Conservation (phyloP, 64 coral and sea anemone genomes). For the Acropora tenuis region DNA sequence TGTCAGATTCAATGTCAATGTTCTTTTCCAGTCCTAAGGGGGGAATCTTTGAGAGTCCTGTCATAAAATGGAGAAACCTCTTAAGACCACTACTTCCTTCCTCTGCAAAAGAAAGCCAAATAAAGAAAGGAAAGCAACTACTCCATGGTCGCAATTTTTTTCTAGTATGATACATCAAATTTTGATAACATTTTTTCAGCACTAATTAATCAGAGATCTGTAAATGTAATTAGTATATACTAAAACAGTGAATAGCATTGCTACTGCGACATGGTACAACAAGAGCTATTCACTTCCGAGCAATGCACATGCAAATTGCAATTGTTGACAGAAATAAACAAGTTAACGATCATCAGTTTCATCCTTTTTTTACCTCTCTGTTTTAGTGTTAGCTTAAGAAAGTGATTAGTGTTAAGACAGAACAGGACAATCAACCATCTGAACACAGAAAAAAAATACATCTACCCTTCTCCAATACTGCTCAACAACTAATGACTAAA, state of each 20-base stretch:
- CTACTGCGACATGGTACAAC: not conserved
- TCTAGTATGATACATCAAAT: no score
- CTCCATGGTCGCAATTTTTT: no score
- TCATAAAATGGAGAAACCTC: not conserved
- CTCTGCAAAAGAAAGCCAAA: not conserved
- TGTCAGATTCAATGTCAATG: not conserved
- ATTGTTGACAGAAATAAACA: no score
- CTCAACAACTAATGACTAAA: not conserved
- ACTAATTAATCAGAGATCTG: not conserved
- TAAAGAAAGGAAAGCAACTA: not conserved
- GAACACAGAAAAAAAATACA: not conserved
- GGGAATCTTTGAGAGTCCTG: not conserved
- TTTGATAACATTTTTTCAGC: no score
- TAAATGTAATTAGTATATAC: not conserved
- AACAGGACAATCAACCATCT: not conserved
- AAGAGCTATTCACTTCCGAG: no score
- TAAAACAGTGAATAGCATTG: not conserved
- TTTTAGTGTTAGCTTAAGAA: no score
- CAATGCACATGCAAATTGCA: no score
- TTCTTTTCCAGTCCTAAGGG: not conserved
- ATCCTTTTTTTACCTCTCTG: no score
- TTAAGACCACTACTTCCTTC: constrained; percentile 9
- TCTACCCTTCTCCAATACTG: not conserved
- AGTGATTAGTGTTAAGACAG: not conserved
- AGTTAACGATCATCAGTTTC: no score